Conservation (phyloP, 2,113 vertebrate species). For the Cynocephalus volans region DNA sequence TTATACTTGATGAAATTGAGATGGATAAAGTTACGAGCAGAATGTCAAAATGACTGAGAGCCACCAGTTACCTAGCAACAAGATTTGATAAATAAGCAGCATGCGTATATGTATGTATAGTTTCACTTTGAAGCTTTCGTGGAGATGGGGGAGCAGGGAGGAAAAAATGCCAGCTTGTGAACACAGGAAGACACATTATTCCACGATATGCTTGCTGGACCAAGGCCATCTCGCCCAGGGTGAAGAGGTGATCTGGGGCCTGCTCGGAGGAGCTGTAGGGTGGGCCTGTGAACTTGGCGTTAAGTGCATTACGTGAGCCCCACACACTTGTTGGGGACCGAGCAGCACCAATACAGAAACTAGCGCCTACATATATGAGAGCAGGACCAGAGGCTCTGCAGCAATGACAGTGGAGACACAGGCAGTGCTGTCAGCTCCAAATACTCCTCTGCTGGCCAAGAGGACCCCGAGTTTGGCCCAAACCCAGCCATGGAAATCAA, state of each 20-base stretch:
- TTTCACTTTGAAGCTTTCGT: neutral
- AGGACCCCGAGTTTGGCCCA: neutral
- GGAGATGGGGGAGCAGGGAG: neutral
- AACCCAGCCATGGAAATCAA: neutral
- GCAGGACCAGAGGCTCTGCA: neutral
- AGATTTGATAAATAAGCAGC: neutral
- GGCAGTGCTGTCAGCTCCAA: neutral
- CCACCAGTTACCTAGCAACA: neutral
- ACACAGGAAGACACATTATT: neutral
- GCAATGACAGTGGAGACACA: neutral
- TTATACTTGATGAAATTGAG: neutral
- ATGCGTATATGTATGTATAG: neutral
- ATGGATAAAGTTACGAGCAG: neutral
- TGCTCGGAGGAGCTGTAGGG: neutral
- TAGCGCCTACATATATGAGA: rapidly evolving
- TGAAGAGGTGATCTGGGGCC: rapidly evolving
- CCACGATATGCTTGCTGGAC: too few relatives aligned
- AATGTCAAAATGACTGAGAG: neutral
- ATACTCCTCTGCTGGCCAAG: neutral
- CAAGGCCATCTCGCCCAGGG: neutral
- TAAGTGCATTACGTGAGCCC: neutral
- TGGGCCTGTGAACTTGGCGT: neutral
- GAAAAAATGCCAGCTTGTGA: neutral
- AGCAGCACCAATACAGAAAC: neutral
- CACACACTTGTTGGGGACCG: neutral